A percentile compares a stretch with the other conserved stretches of the same genome.
Conservation (phyloP, 2,888 invertebrate species). For the Pherbina coryleti region DNA sequence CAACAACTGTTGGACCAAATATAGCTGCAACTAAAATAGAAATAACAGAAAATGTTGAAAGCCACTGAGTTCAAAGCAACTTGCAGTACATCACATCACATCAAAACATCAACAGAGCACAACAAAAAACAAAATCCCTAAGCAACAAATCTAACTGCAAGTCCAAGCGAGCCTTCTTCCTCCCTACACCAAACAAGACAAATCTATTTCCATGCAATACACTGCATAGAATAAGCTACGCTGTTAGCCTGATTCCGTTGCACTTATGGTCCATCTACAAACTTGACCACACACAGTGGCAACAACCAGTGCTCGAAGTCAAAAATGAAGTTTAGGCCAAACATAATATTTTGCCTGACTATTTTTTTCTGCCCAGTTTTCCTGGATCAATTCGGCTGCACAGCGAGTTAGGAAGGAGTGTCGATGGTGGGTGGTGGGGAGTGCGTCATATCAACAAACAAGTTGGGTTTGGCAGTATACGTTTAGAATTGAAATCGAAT, state of each 20-base stretch:
- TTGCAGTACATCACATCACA: background rate
- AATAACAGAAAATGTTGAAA: background rate
- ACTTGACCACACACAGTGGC: slow-evolving; percentile 1
- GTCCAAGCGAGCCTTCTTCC: too few species aligned
- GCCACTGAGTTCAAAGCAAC: background rate
- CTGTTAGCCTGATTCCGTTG: background rate
- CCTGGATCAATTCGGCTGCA: background rate
- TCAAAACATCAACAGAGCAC: background rate
- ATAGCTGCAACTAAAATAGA: background rate
- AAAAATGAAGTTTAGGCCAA: slow-evolving; percentile 14
- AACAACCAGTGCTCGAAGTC: background rate
- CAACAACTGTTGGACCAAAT: background rate
- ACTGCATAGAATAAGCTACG: background rate
- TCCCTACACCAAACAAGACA: too few species aligned
- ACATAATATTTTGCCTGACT: slow-evolving; percentile 1
- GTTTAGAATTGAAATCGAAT: background rate
- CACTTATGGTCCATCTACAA: background rate
- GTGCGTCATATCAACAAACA: background rate
- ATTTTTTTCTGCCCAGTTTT: background rate
- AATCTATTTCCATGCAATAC: background rate
- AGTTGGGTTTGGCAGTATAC: background rate
- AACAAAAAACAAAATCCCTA: background rate
- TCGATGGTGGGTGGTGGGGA: background rate
- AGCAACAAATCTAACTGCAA: too few species aligned
- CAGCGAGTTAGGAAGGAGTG: background rate